phyloP scores from a whole-genome alignment of 2,888 invertebrate species.

The Dysmachus trigonus region DNA sequence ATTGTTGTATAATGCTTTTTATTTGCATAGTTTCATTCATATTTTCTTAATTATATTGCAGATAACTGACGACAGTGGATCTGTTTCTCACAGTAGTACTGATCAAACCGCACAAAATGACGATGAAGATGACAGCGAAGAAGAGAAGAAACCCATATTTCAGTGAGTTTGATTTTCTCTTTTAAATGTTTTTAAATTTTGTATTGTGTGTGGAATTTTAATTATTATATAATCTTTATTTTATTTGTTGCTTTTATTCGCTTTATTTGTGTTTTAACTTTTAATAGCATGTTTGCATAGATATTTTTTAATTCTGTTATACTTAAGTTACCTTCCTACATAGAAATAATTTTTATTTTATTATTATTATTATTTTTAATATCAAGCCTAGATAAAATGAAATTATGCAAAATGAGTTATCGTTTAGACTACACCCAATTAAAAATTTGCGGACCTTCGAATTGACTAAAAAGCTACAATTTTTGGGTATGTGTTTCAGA shows the following conservation, averaged over 20 bases:
- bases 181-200: not conserved
- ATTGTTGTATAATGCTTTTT: not conserved
- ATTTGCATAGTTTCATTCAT: not conserved
- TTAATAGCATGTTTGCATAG: not conserved
- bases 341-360: too few species aligned
- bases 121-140: slow-evolving; percentile 3
- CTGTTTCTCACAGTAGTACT: not conserved
- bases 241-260: not conserved
- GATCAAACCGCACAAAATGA: not conserved
- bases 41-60: slow-evolving; percentile 18
- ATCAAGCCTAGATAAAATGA: too few species aligned
- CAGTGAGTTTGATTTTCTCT: slow-evolving; percentile 29
- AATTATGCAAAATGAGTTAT: too few species aligned
- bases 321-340: too few species aligned
- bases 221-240: not conserved
- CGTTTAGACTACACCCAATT: too few species aligned
- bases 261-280: not conserved
- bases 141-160: slow-evolving; percentile 43
- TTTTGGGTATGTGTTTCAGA: too few species aligned
- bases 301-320: not conserved
- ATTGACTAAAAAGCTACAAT: too few species aligned
- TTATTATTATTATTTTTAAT: too few species aligned
- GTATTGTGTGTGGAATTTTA: not conserved
- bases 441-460: too few species aligned
- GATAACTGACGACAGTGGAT: slow-evolving; percentile 43